These are phyloP conservation scores for Drosophila mauritiana DNA, from an alignment of 1,140 invertebrate genomes.

Conservation along the genomic window DNA sequence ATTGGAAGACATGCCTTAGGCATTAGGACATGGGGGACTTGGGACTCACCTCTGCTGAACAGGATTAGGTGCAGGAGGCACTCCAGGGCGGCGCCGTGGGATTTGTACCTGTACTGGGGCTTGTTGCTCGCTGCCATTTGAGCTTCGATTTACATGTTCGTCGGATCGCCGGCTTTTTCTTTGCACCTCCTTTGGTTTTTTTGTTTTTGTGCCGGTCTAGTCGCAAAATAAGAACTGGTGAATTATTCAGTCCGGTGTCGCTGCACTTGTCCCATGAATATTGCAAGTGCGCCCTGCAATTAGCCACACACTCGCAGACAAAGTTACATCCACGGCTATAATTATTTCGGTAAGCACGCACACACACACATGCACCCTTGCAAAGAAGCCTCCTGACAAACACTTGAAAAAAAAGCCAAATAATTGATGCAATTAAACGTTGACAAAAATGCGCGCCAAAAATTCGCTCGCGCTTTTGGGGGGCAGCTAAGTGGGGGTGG, in stretches of 20 bases:
- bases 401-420: conserved; percentile 27
- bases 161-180: conserved; percentile 9
- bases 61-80: conserved; percentile 64
- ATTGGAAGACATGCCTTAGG: not conserved
- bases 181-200: not conserved
- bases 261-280: conserved; percentile 60
- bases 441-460: conserved; percentile 66
- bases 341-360: not conserved
- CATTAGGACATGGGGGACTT: not conserved
- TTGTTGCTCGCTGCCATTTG: conserved; percentile 60
- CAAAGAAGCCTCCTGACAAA: not conserved
- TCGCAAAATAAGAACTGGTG: conserved; percentile 13
- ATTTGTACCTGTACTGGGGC: conserved; percentile 44
- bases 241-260: conserved; percentile 42
- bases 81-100: conserved; percentile 47
- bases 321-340: not conserved
- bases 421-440: conserved; percentile 9
- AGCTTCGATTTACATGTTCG: conserved; percentile 54
- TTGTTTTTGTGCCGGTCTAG: not conserved
- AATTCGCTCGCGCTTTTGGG: conserved; percentile 22
- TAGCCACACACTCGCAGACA: conserved; percentile 22
- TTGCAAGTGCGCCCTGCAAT: conserved; percentile 60
- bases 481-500: not conserved
- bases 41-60: conserved; percentile 59
- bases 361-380: not conserved